phyloP scores from a whole-genome alignment of 2,113 vertebrate genomes.

The Oncorhynchus nerka region DNA sequence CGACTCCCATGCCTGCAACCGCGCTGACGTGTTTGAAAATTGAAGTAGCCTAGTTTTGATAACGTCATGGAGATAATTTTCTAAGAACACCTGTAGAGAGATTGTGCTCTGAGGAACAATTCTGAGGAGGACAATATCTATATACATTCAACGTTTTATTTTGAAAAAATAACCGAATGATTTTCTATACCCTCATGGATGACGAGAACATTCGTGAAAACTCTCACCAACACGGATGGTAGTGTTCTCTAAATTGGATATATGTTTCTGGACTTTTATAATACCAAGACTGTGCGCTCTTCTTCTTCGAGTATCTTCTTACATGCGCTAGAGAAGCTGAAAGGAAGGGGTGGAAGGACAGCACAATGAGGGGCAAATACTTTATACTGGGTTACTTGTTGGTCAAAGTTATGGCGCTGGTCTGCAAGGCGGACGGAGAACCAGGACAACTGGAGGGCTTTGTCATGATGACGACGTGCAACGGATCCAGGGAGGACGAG shows the following conservation, averaged over 20 bases:
- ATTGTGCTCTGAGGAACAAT: neutral
- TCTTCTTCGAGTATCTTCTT: constrained; percentile 2
- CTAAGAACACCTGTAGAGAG: constrained; percentile 28
- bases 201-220: constrained; percentile 55
- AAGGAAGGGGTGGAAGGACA: constrained; percentile 35
- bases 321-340: constrained; percentile 50
- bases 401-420: constrained; percentile 87
- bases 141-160: constrained; percentile 13
- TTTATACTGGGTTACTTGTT: constrained; percentile 89
- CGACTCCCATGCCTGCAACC: constrained; percentile 64
- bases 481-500: constrained; percentile 85
- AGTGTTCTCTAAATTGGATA: constrained; percentile 59
- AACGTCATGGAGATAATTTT: constrained; percentile 24
- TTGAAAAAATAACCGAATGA: neutral
- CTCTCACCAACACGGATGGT: constrained; percentile 59
- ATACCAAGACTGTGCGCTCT: constrained; percentile 56
- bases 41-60: constrained; percentile 44
- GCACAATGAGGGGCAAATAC: constrained; percentile 79
- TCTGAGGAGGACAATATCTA: constrained; percentile 6
- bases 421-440: constrained; percentile 92
- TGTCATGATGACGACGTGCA: constrained; percentile 88
- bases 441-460: constrained; percentile 87
- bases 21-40: constrained; percentile 58
- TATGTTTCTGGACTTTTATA: constrained; percentile 66
- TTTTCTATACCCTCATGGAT: constrained; percentile 29